A percentile compares a stretch with the other conserved stretches of the same genome.
Conservation (phyloP, 2,888 invertebrate genomes). For the Acanthosepion pharaonis region DNA sequence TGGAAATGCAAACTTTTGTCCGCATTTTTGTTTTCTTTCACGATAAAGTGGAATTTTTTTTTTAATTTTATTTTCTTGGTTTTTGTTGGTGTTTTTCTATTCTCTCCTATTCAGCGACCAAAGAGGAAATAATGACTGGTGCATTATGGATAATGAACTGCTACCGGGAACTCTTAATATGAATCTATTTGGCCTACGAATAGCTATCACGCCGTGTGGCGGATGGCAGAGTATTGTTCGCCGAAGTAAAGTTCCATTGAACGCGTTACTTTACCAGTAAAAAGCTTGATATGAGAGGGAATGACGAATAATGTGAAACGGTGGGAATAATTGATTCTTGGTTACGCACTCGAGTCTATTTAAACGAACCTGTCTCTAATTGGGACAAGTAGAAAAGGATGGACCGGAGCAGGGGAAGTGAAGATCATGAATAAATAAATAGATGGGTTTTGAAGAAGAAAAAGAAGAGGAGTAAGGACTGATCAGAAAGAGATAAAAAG, state of each 20-base stretch:
- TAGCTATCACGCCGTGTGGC: not conserved
- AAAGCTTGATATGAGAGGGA: not conserved
- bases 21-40: not conserved
- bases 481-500: too few relatives aligned
- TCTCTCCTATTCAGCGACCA: not conserved
- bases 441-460: not conserved
- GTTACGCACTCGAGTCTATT: not conserved
- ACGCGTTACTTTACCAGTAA: slow-evolving; percentile 7
- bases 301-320: not conserved
- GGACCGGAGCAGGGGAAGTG: not conserved
- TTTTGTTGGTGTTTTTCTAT: not conserved
- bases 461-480: too few relatives aligned
- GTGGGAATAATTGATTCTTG: not conserved
- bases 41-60: not conserved
- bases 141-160: slow-evolving; percentile 11
- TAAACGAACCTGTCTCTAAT: not conserved
- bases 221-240: not conserved
- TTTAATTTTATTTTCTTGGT: not conserved
- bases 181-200: not conserved
- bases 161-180: slow-evolving; percentile 12
- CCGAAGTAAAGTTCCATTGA: not conserved
- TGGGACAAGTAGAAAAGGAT: not conserved
- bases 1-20: too few relatives aligned
- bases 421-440: not conserved
- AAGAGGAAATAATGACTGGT: slow-evolving; percentile 20